These are phyloP conservation scores for Drosophila gunungcola DNA, from an alignment of 1,140 invertebrate species.

Conservation along the genomic window DNA sequence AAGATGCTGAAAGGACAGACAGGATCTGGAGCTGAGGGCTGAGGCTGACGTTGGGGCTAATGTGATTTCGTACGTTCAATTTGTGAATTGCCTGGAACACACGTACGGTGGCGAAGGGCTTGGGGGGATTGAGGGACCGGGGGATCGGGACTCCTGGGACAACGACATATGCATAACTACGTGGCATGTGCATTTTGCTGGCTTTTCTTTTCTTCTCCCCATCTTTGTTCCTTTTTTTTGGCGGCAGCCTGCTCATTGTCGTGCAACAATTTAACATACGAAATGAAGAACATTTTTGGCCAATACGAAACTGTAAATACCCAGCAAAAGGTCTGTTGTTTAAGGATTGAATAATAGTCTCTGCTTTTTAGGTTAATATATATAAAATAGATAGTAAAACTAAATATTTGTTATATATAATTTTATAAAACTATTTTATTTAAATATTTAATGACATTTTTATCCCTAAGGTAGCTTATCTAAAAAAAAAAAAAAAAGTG, in stretches of 20 bases:
- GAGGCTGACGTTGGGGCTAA: slow-evolving; percentile 61
- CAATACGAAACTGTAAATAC: background rate
- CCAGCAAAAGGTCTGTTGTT: background rate
- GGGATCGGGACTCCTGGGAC: slow-evolving; percentile 5
- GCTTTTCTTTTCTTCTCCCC: slow-evolving; percentile 26
- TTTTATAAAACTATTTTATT: no score
- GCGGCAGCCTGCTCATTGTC: slow-evolving; percentile 67
- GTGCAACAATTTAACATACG: slow-evolving; percentile 80
- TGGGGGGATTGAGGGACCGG: background rate
- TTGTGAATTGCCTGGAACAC: slow-evolving; percentile 75
- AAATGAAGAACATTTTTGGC: slow-evolving; percentile 22
- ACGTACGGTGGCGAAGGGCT: slow-evolving; percentile 18
- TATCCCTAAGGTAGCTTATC: no score
- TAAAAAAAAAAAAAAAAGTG: no score
- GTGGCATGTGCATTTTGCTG: slow-evolving; percentile 73
- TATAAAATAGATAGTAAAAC: no score
- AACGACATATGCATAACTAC: slow-evolving; percentile 77
- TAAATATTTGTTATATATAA: background rate
- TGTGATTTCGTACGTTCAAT: slow-evolving; percentile 80
- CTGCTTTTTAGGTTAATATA: background rate
- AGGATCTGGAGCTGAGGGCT: slow-evolving; percentile 18
- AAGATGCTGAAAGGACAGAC: slow-evolving; percentile 59
- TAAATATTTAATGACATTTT: no score
- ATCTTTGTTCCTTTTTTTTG: slow-evolving; percentile 39
- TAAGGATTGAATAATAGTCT: no score